phyloP scores from a whole-genome alignment of 2,888 invertebrate genomes.

The Sturmia bella region DNA sequence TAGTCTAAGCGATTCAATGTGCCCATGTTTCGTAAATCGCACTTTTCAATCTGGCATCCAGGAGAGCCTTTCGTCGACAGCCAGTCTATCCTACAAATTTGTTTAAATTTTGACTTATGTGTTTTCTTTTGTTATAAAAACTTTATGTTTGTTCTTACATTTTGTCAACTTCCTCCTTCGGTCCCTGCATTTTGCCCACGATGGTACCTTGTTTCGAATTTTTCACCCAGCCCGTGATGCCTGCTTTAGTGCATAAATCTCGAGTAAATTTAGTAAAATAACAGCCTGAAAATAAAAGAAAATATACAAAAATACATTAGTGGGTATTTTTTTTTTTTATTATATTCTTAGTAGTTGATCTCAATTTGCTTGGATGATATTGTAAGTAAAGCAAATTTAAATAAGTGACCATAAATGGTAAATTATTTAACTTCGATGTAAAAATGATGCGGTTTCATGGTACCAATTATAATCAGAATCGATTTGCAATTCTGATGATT shows the following conservation, averaged over 20 bases:
- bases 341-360: too few species aligned
- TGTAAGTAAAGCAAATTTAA: too few species aligned
- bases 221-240: slow-evolving; percentile 94
- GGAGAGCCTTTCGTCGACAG: slow-evolving; percentile 91
- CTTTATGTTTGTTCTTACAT: slow-evolving; percentile 86
- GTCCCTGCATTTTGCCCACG: slow-evolving; percentile 93
- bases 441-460: too few species aligned
- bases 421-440: too few species aligned
- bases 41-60: slow-evolving; percentile 91
- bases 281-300: slow-evolving; percentile 84
- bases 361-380: too few species aligned
- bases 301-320: not conserved
- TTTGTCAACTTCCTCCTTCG: slow-evolving; percentile 88
- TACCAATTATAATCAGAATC: too few species aligned
- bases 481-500: too few species aligned
- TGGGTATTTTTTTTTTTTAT: too few species aligned
- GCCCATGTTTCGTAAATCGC: slow-evolving; percentile 91
- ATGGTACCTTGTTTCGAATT: slow-evolving; percentile 94
- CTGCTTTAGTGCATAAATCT: slow-evolving; percentile 88
- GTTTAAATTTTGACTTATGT: not conserved
- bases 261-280: slow-evolving; percentile 94
- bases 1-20: slow-evolving; percentile 85
- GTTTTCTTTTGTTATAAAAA: not conserved
- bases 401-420: too few species aligned
- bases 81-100: slow-evolving; percentile 88